Base-by-base conservation (phyloP, 2,888 invertebrate species). In the Synanthedon tipuliformis region DNA sequence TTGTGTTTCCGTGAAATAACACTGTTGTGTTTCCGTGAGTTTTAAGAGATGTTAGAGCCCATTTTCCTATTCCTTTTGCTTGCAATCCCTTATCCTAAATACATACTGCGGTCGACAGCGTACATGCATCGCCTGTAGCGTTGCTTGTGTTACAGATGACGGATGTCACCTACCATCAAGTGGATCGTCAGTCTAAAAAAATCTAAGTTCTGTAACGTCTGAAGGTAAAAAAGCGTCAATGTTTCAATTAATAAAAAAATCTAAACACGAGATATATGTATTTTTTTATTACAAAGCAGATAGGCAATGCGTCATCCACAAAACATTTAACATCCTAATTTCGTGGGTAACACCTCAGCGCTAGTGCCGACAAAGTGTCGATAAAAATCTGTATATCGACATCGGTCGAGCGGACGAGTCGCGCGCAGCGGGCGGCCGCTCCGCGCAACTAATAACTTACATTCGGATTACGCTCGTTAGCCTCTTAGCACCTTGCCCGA, bases 401-500 rank as follows among this genome's bases (percentile, higher is more conserved):
- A 71, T 66, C 63, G 65, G 52, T 56, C 58, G 41, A 52, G 57
- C 57, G 62, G 66, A 59, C 68, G 71, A 56, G 63, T 62, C 68
- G 69, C 65, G 75, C 82, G 61, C 86, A 81, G 83, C 83, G 66
- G 80, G 84, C 66, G 76, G 70, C 70, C 73, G 59, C 60, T 60
- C 72, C 70, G 67, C 61, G 66, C 76, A 71, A 71, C 83, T 83
- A 82, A 84, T 84, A 85, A 83, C 81, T 85, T 85, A 86, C 82
- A 81, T 77, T 78, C 72, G 78, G 84, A 85, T 85, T 85, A 85
- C 78, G 76, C 85, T 85, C 85, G 84, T 85, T 85, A 86, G 81
- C 73, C 81, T 83, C 84, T 85, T 85, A 81, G 82, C 86, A 84
- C 85, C 86, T 85, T 84, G 71, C 66, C 71, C 71, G 73, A 77